Evolutionary conservation across 2,888 invertebrate species (phyloP).

Genomic region (Argyra leucocephala): DNA sequence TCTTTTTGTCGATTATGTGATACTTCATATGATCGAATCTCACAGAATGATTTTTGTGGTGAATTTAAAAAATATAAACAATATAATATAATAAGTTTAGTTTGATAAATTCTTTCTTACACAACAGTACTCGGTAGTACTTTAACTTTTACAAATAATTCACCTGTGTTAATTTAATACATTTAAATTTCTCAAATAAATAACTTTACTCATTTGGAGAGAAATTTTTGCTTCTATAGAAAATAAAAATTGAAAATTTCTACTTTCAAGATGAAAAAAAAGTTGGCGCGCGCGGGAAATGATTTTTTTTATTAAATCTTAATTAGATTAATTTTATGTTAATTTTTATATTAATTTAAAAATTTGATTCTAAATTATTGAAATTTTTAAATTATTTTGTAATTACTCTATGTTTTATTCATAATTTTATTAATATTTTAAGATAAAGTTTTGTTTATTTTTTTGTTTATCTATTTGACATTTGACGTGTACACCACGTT

Average conservation of each 20-base stretch:
- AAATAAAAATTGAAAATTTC: too few species aligned
- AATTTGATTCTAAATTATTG: neutral
- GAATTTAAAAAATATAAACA: neutral
- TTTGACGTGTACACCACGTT: slow-evolving; percentile 8
- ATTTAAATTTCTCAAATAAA: too few species aligned
- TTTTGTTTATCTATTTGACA: neutral
- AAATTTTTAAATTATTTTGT: neutral
- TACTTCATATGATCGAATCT: neutral
- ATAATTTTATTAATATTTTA: neutral
- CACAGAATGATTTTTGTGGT: neutral
- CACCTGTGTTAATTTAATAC: too few species aligned
- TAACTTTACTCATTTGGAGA: too few species aligned
- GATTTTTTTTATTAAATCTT: neutral
- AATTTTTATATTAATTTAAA: neutral
- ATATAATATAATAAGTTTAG: too few species aligned
- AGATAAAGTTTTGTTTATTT: neutral
- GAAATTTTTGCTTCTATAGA: too few species aligned
- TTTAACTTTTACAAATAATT: too few species aligned
- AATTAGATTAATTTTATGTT: neutral
- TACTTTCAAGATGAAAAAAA: neutral
- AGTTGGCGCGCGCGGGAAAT: slow-evolving; percentile 8
- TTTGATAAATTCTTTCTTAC: too few species aligned
- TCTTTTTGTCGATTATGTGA: neutral
- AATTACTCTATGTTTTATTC: neutral
- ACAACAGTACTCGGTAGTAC: too few species aligned